Base-by-base conservation (phyloP, 2,888 invertebrate genomes). In the Toxonevra muliebris region DNA sequence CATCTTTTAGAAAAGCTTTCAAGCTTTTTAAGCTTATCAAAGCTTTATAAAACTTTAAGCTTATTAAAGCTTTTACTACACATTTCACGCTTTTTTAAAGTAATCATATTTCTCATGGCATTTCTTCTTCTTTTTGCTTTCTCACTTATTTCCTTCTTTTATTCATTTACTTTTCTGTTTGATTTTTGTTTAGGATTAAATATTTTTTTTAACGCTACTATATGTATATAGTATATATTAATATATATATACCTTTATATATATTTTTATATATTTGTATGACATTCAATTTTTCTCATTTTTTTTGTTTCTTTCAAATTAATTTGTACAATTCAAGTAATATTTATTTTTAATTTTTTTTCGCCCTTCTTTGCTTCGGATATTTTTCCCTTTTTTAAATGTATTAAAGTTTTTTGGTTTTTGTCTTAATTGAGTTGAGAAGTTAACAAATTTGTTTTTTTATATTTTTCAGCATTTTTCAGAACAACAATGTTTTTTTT, bases 321-420 rank as follows among this genome's bases (percentile, higher is more conserved):
- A 48, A 48, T 48, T 48, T 48, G 48, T 48, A 48, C 48, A 48
- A 48, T 48, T 48, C 48, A 48, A 48, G 48, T 48, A 48, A 48
- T 64, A 42, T 8, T 58, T 70, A 65, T 63, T 59, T 63, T 50
- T 63, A 65, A 42, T 61, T 61, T 17, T 65, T 61, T 40, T 68
- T n/a, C n/a, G n/a, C n/a, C n/a, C 19, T 11, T 50, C 64, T 42
- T 60, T 59, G 41, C 41, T 19, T 42, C 52, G 52, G 40, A 52
- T 43, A 42, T 8, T 54, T 43, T 48, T 41, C 59, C 15, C 57
- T 52, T 41, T 60, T 48, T 60, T 17, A n/a, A n/a, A n/a, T n/a
- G n/a, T n/a, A n/a, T n/a, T 12, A 45, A 57, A 30, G n/a, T 13
- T 58, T 58, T 15, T 41, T 17, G 10, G 41, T 41, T 41, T 48